phyloP scores from a whole-genome alignment of 1,140 invertebrate genomes.

The Cotesia vestalis region DNA sequence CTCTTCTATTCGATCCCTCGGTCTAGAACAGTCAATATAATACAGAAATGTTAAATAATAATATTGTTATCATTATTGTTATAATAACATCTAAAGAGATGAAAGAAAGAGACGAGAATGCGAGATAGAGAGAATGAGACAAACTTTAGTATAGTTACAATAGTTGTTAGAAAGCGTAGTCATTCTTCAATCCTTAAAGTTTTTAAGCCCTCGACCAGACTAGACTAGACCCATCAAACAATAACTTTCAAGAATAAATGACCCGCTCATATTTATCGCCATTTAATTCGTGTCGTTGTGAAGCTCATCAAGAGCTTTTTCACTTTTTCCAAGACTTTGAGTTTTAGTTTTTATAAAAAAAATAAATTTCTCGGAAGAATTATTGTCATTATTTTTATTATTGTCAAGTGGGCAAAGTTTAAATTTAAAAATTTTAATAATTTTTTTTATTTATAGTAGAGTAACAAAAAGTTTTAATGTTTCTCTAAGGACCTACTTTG shows the following conservation, averaged over 20 bases:
- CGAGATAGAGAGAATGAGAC: neutral
- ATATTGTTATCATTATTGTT: neutral
- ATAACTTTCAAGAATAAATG: slow-evolving; percentile 49
- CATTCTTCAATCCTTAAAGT: neutral
- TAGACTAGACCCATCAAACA: slow-evolving; percentile 10
- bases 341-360: too few relatives aligned
- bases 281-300: slow-evolving; percentile 52
- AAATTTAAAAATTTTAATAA: too few relatives aligned
- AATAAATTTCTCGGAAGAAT: too few relatives aligned
- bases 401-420: too few relatives aligned
- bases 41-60: neutral
- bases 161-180: too few relatives aligned
- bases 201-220: slow-evolving; percentile 18
- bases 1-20: slow-evolving; percentile 37
- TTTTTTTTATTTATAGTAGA: too few relatives aligned
- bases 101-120: neutral
- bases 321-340: neutral
- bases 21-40: slow-evolving; percentile 5
- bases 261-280: slow-evolving; percentile 51
- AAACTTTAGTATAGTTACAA: slow-evolving; percentile 1
- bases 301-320: slow-evolving; percentile 11
- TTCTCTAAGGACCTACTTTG: too few relatives aligned
- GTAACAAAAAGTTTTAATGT: too few relatives aligned
- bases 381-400: too few relatives aligned
- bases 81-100: slow-evolving; percentile 11